phyloP scores from a whole-genome alignment of 2,797 vertebrate species.

The Mastacembelus armatus region DNA sequence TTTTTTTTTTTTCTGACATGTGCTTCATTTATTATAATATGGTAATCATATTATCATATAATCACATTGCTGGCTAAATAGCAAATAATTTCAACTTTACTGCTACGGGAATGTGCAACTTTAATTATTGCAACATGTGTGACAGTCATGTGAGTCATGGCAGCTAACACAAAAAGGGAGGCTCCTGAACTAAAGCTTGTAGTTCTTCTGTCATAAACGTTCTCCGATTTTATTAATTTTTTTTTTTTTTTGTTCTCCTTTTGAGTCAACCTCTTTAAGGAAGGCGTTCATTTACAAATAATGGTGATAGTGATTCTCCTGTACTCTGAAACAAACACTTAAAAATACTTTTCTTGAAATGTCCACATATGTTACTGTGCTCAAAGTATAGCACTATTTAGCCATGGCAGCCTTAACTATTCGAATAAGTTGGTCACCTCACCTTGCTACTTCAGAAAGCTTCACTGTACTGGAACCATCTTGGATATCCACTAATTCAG shows the following conservation, averaged over 20 bases:
- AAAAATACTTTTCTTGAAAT: too few species aligned
- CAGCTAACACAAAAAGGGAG: background rate
- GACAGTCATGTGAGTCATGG: background rate
- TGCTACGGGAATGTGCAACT: background rate
- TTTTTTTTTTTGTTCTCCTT: background rate
- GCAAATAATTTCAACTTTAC: background rate
- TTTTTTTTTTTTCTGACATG: slow-evolving; percentile 4
- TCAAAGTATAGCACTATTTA: too few species aligned
- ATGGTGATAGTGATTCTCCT: too few species aligned
- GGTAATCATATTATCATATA: too few species aligned
- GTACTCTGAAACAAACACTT: too few species aligned
- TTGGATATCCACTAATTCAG: background rate
- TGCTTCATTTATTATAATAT: background rate
- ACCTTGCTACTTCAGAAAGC: background rate
- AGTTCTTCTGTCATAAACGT: background rate
- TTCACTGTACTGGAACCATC: background rate
- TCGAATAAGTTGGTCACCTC: background rate
- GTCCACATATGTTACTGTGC: too few species aligned
- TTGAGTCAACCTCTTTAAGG: background rate
- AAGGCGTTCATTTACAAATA: background rate
- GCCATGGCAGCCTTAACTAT: slow-evolving; percentile 33
- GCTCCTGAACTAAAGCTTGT: background rate
- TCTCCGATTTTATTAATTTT: too few species aligned
- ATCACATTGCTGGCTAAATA: background rate
- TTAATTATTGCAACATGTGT: background rate